Conservation (phyloP, 2,888 invertebrate genomes). For the Brachypterus glaber region DNA sequence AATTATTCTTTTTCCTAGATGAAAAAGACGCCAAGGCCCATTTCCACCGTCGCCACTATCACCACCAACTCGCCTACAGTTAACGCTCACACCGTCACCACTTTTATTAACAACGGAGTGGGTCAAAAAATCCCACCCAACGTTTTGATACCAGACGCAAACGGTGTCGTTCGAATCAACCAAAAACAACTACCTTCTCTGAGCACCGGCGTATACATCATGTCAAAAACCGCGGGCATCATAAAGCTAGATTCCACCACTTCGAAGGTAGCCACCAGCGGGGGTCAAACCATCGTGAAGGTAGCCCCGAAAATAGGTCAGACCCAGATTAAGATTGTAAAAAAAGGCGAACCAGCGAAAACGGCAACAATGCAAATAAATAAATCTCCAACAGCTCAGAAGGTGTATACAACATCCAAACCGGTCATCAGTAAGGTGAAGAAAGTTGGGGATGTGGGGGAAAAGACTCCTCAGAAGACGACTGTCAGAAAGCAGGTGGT, state of each 20-base stretch:
- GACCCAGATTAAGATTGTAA: constrained; percentile 42
- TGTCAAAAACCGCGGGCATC: constrained; percentile 67
- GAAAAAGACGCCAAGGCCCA: no score
- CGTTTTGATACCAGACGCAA: constrained; percentile 46
- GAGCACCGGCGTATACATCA: constrained; percentile 60
- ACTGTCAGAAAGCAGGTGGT: constrained; percentile 4
- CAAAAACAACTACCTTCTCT: constrained; percentile 60
- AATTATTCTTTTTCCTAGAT: no score
- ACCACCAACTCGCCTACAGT: background rate
- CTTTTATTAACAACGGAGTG: constrained; percentile 26
- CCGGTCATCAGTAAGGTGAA: constrained; percentile 18
- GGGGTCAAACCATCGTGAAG: constrained; percentile 37
- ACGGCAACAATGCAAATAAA: constrained; percentile 24
- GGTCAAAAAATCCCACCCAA: constrained; percentile 31
- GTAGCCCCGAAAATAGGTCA: constrained; percentile 45
- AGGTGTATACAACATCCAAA: constrained; percentile 11
- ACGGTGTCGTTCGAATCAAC: constrained; percentile 65
- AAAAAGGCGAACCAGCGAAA: constrained; percentile 29
- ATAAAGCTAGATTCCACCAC: constrained; percentile 56
- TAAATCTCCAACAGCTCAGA: constrained; percentile 21
- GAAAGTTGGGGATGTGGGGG: constrained; percentile 15
- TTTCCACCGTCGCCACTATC: no score
- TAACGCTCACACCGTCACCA: background rate
- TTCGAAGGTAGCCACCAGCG: constrained; percentile 36
- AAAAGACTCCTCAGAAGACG: constrained; percentile 5